These are phyloP conservation scores for Coleophora flavipennella DNA, from an alignment of 2,888 invertebrate species.

Conservation along the genomic window DNA sequence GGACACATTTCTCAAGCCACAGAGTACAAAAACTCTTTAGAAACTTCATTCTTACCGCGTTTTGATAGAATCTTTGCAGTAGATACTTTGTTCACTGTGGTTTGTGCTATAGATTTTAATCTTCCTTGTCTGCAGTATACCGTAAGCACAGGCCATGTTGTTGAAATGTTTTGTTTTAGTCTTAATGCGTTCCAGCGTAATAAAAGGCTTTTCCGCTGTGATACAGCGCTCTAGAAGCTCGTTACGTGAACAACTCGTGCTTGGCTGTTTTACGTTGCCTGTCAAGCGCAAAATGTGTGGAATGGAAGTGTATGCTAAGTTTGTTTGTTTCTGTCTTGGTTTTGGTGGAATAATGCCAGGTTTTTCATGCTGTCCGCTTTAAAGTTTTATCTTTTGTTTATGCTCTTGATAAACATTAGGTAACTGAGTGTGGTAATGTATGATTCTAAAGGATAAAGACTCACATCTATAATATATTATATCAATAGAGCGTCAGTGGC, in stretches of 20 bases:
- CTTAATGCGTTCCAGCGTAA: slow-evolving; percentile 32
- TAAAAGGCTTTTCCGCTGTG: slow-evolving; percentile 29
- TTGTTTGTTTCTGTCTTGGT: no score
- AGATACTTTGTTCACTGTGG: slow-evolving; percentile 15
- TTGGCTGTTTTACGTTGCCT: neutral
- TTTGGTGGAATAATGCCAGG: no score
- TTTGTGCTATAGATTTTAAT: slow-evolving; percentile 18
- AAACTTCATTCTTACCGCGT: neutral
- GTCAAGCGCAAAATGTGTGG: no score
- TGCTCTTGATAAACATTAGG: no score
- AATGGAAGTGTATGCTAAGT: neutral
- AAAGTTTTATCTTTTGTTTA: no score
- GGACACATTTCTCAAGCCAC: slow-evolving; percentile 9
- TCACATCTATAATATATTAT: no score
- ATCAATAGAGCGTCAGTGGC: no score
- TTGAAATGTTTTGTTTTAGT: slow-evolving; percentile 20
- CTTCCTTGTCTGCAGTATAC: slow-evolving; percentile 16
- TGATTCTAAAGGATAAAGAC: no score
- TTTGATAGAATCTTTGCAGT: neutral
- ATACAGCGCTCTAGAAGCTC: slow-evolving; percentile 13
- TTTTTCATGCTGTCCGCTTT: no score
- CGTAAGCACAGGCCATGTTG: slow-evolving; percentile 6
- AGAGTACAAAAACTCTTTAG: slow-evolving; percentile 5
- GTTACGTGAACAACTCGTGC: slow-evolving; percentile 13
- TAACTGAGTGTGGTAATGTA: no score